Percentiles rank a stretch among this genome's conserved stretches.
These are phyloP conservation scores for Seira ritae DNA, from an alignment of 2,888 invertebrate species.

Conservation along the genomic window DNA sequence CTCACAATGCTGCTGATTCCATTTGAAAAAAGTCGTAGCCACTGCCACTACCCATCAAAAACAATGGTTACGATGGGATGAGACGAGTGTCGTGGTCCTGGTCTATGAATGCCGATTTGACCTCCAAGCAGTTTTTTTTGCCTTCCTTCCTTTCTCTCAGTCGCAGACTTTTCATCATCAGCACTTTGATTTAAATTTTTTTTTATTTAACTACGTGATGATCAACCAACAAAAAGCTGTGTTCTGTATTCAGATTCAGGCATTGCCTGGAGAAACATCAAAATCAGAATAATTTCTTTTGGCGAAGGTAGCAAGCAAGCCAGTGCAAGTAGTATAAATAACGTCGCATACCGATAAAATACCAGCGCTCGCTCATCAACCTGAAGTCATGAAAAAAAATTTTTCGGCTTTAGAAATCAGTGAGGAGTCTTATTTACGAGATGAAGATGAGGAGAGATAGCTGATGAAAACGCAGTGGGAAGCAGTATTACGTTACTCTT, in stretches of 20 bases:
- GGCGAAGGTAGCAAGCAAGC: neutral
- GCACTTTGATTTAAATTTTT: neutral
- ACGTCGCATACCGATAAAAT: no score
- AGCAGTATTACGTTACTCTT: slow-evolving; percentile 46
- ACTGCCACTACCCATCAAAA: neutral
- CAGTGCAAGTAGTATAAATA: neutral
- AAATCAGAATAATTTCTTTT: slow-evolving; percentile 36
- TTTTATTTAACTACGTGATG: neutral
- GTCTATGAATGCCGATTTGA: slow-evolving; percentile 17
- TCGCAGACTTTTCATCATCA: neutral
- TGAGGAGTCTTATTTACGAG: slow-evolving; percentile 40
- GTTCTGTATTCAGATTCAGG: slow-evolving; percentile 34
- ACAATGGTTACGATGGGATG: neutral
- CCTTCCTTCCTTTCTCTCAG: slow-evolving; percentile 36
- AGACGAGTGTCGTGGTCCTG: neutral
- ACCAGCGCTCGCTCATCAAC: no score
- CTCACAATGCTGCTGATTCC: no score
- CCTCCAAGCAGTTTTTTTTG: slow-evolving; percentile 39
- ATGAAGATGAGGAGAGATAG: slow-evolving; percentile 38
- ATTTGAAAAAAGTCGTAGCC: neutral
- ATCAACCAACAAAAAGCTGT: neutral
- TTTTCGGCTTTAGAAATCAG: slow-evolving; percentile 38
- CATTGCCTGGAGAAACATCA: slow-evolving; percentile 56
- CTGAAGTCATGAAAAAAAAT: neutral
- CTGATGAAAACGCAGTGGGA: slow-evolving; percentile 56